These are phyloP conservation scores for Neoniphon sammara DNA, from an alignment of 2,797 vertebrate species.

Conservation along the genomic window DNA sequence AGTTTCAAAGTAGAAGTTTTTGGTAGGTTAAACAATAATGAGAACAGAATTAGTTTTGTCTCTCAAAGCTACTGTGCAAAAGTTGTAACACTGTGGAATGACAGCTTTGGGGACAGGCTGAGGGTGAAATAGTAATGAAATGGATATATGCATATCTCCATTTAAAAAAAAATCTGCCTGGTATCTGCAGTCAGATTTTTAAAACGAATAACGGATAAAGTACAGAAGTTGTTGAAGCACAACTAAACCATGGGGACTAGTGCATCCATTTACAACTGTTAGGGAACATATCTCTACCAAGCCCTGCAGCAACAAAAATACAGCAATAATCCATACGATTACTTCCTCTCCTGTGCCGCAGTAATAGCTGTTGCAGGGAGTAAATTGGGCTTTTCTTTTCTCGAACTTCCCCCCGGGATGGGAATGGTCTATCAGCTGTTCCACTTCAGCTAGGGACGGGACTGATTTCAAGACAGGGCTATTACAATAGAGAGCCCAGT, in stretches of 20 bases:
- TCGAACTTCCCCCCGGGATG: constrained; percentile 79
- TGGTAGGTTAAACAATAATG: neutral
- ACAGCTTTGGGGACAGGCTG: neutral
- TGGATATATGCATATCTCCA: neutral
- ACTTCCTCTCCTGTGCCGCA: constrained; percentile 76
- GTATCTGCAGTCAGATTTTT: constrained; percentile 23
- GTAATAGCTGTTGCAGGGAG: constrained; percentile 78
- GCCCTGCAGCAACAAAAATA: constrained; percentile 62
- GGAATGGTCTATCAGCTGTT: constrained; percentile 82
- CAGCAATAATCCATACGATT: constrained; percentile 73
- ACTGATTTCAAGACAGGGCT: constrained; percentile 86
- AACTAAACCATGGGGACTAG: constrained; percentile 37
- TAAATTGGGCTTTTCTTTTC: constrained; percentile 85
- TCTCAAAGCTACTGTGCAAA: neutral
- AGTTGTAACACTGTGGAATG: neutral
- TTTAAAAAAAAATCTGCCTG: neutral
- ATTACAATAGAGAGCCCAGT: constrained; percentile 85
- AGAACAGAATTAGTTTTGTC: neutral
- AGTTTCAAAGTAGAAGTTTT: neutral
- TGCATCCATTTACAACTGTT: constrained; percentile 60
- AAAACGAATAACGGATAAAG: constrained; percentile 38
- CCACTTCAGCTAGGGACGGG: constrained; percentile 83
- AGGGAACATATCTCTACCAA: constrained; percentile 50
- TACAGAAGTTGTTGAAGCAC: constrained; percentile 12
- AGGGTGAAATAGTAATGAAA: neutral